Evolutionary conservation across 2,888 invertebrate species (phyloP), one percentile per base, ranked within the genome.

Genomic region (Euplagia quadripunctaria): DNA sequence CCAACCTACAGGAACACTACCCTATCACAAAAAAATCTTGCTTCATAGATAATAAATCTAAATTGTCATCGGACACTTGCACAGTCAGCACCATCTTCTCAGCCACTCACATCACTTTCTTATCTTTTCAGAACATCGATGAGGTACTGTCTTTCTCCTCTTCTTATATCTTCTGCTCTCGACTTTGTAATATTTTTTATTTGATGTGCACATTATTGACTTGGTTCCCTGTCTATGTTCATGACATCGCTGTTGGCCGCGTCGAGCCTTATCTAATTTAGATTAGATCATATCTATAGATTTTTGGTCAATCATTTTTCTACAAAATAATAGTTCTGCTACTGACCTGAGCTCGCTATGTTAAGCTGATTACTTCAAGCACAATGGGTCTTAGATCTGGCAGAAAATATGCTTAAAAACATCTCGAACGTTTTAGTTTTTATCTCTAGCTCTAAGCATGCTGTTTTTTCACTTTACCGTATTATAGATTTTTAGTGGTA

Each of bases 91-190:
- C 92, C 83, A 85, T 88, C 89, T 88, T 88, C 85, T 89, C 87
- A 80, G 88, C 90, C 89, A 94, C 94, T 95, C 88, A 95, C 94
- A 88, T 91, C 92, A 92, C 91, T 96, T 94, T 96, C 94, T 96
- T 96, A 88, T 96, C 93, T 96, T 96, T 96, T 96, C 96, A 96
- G 96, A 96, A 94, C 94, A 92, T 95, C 95, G 93, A 93, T 94
- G 96, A 96, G 96, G 96, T 96, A 96, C 94, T 96, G 95, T 94
- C 91, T 90, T 88, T 92, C 91, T 91, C 90, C 90, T 92, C 91
- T 90, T 90, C 90, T 89, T 88, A 84, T 88, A 87, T 89, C 87
- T 89, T 88, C 91, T 86, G 89, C 90, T 93, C 89, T 91, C 85
- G 79, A 87, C 87, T 90, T 87, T 90, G 90, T 91, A 90, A 89